These are phyloP conservation scores for Drosophila mojavensis DNA, from an alignment of 1,140 invertebrate species.

Conservation along the genomic window DNA sequence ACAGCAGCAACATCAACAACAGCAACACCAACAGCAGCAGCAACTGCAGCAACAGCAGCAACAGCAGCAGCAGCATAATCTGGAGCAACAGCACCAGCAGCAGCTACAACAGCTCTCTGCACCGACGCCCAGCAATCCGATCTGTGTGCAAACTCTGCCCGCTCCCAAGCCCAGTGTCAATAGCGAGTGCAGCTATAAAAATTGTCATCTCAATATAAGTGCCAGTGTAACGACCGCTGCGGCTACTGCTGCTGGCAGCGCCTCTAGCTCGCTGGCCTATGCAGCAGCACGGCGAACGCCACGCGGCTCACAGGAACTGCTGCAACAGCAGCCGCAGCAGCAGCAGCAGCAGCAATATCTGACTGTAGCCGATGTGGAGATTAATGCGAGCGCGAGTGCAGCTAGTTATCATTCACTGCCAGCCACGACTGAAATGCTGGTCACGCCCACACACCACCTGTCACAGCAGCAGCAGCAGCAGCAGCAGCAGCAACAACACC, in stretches of 20 bases:
- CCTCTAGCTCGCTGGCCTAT: constrained; percentile 41
- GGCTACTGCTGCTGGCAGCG: constrained; percentile 41
- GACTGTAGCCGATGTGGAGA: constrained; percentile 78
- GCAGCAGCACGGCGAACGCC: constrained; percentile 56
- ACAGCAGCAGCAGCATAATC: constrained; percentile 58
- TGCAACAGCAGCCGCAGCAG: constrained; percentile 57
- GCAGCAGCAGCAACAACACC: constrained; percentile 3
- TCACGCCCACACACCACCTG: constrained; percentile 58
- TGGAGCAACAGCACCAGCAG: constrained; percentile 52
- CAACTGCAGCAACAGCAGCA: constrained; percentile 26
- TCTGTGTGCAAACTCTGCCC: constrained; percentile 75
- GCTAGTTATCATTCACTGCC: constrained; percentile 74
- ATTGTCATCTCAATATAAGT: constrained; percentile 78
- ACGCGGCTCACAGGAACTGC: constrained; percentile 64
- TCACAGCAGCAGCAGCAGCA: constrained; percentile 52
- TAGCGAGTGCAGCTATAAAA: constrained; percentile 80
- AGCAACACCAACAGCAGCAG: constrained; percentile 39
- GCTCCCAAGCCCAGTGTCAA: constrained; percentile 55
- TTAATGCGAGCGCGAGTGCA: constrained; percentile 67
- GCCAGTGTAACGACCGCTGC: constrained; percentile 63
- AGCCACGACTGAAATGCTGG: constrained; percentile 52
- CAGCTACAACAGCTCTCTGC: constrained; percentile 43
- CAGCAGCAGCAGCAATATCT: constrained; percentile 68
- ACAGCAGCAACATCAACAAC: constrained; percentile 10
- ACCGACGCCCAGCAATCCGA: constrained; percentile 55